Percentiles rank a stretch among this genome's conserved stretches.
phyloP scores from a whole-genome alignment of 53 echinoderm and acorn worm genomes.

The Temnopleurus reevesii region DNA sequence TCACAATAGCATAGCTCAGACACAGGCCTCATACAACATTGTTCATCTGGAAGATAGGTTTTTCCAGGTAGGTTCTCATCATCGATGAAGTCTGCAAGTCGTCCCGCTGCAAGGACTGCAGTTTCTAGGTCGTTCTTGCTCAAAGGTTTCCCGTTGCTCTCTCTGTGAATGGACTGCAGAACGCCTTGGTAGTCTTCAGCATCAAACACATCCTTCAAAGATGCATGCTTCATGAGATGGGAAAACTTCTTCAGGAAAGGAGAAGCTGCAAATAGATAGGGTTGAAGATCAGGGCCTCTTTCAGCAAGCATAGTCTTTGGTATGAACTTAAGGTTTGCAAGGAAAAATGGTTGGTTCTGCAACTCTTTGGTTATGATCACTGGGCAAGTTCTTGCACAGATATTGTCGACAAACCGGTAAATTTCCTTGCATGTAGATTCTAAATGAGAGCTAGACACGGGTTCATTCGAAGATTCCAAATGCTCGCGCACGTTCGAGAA shows the following conservation, averaged over 20 bases:
- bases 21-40: not conserved
- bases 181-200: not conserved
- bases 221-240: not conserved
- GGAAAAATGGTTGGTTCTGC: constrained; percentile 17
- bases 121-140: not conserved
- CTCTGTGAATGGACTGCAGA: not conserved
- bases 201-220: not conserved
- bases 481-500: not conserved
- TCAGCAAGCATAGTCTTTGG: constrained; percentile 2
- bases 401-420: not conserved
- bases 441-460: not conserved
- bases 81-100: not conserved
- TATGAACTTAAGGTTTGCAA: constrained; percentile 30
- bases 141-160: not conserved
- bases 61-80: not conserved
- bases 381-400: not conserved
- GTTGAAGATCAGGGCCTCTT: not conserved
- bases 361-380: not conserved
- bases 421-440: not conserved
- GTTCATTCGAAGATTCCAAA: not conserved
- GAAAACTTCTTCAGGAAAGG: not conserved
- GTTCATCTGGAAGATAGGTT: constrained; percentile 47
- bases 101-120: constrained; percentile 16
- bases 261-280: constrained; percentile 36
- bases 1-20: constrained; percentile 48